Evolutionary conservation across 2,797 vertebrate genomes (phyloP).

Genomic region (Perodicticus potto): DNA sequence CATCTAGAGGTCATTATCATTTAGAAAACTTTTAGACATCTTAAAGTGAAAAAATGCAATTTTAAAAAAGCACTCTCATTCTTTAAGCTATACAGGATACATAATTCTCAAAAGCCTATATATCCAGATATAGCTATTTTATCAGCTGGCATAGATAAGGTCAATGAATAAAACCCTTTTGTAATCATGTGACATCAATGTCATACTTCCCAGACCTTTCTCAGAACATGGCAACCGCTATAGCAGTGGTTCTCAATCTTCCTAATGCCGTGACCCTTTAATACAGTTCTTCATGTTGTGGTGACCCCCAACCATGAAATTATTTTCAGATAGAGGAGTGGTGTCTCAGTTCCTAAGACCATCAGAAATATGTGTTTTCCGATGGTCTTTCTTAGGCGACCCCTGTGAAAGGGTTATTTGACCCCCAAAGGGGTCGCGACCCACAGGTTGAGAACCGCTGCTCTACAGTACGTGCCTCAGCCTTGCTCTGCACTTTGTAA

Average conservation of each 20-base stretch:
- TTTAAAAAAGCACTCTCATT: constrained; percentile 28
- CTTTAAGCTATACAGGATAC: constrained; percentile 5
- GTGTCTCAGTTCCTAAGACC: no score
- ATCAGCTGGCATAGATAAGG: constrained; percentile 5
- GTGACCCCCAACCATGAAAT: no score
- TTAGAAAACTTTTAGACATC: not conserved
- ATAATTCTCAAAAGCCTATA: constrained; percentile 46
- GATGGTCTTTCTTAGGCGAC: no score
- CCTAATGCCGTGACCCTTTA: no score
- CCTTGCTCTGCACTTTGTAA: not conserved
- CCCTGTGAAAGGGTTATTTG: no score
- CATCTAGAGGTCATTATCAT: not conserved
- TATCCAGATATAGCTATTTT: not conserved
- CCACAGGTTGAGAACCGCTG: no score
- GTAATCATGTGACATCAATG: not conserved
- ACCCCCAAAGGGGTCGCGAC: no score
- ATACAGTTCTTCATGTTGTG: no score
- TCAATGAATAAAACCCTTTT: constrained; percentile 1
- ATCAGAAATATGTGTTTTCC: no score
- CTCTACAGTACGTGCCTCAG: not conserved
- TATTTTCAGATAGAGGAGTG: no score
- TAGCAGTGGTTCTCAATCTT: no score
- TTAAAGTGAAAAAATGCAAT: constrained; percentile 54
- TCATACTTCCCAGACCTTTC: not conserved
- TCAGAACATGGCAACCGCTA: not conserved